Conservation (phyloP, 92 coral and sea anemone genomes). For the Actinernus sp. region DNA sequence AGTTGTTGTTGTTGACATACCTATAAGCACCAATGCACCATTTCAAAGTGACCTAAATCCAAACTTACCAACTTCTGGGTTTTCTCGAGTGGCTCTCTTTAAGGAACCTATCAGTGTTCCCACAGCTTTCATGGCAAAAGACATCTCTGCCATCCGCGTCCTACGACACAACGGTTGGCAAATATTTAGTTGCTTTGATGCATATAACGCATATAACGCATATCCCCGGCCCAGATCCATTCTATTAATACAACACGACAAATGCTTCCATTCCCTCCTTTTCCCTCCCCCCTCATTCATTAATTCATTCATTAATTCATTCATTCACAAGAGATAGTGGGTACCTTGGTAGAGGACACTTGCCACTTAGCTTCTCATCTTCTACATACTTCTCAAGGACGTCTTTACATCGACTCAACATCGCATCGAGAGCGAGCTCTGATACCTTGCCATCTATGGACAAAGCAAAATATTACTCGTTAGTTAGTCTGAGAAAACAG, state of each 20-base stretch:
- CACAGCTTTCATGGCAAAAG: slow-evolving; percentile 96
- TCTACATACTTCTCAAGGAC: slow-evolving; percentile 90
- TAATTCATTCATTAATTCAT: no score
- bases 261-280: no score
- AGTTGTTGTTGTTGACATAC: no score
- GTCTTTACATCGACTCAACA: slow-evolving; percentile 91
- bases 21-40: no score
- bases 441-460: slow-evolving; percentile 92
- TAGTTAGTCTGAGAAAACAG: background rate
- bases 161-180: slow-evolving; percentile 28
- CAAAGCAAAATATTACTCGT: background rate
- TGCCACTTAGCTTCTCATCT: slow-evolving; percentile 96
- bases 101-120: slow-evolving; percentile 89
- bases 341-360: slow-evolving; percentile 98
- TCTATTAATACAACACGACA: no score
- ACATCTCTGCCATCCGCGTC: slow-evolving; percentile 99
- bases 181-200: no score
- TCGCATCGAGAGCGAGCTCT: slow-evolving; percentile 91
- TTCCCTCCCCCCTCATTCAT: no score
- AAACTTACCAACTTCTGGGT: slow-evolving; percentile 79
- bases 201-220: no score
- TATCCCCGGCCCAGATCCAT: no score
- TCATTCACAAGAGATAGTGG: no score
- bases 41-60: no score
- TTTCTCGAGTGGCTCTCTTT: slow-evolving; percentile 77